A percentile compares a stretch with the other conserved stretches of the same genome.
These are phyloP conservation scores for Falco rusticolus DNA, from an alignment of 2,797 vertebrate species.

Conservation along the genomic window DNA sequence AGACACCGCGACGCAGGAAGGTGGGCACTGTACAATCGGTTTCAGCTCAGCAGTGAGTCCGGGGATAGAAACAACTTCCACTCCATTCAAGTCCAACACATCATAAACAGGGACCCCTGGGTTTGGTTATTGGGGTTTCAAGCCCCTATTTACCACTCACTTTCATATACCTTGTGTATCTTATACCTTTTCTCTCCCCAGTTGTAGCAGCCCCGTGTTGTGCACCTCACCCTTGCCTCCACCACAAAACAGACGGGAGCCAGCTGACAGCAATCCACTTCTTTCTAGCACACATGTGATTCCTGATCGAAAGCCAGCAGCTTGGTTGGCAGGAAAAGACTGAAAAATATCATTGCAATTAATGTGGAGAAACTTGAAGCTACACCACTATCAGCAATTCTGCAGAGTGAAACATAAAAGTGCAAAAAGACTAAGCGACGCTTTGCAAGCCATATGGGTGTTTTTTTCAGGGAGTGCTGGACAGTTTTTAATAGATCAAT, in stretches of 20 bases:
- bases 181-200: not conserved
- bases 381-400: not conserved
- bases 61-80: not conserved
- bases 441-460: constrained; percentile 44
- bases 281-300: not conserved
- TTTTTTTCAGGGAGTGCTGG: not conserved
- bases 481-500: not conserved
- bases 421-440: constrained; percentile 37
- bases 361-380: constrained; percentile 57
- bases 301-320: constrained; percentile 49
- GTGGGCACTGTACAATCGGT: not conserved
- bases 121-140: not conserved
- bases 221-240: not conserved
- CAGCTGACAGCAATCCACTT: not conserved
- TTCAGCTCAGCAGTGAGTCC: not conserved
- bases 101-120: not conserved
- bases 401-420: not conserved
- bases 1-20: not conserved
- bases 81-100: not conserved
- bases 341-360: constrained; percentile 62
- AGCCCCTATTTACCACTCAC: not conserved
- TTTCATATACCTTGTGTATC: not conserved
- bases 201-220: rapidly evolving
- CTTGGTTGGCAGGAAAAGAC: constrained; percentile 64
- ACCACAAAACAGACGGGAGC: not conserved